phyloP scores from a whole-genome alignment of 2,797 vertebrate genomes.

The Leptatherina wallacei region DNA sequence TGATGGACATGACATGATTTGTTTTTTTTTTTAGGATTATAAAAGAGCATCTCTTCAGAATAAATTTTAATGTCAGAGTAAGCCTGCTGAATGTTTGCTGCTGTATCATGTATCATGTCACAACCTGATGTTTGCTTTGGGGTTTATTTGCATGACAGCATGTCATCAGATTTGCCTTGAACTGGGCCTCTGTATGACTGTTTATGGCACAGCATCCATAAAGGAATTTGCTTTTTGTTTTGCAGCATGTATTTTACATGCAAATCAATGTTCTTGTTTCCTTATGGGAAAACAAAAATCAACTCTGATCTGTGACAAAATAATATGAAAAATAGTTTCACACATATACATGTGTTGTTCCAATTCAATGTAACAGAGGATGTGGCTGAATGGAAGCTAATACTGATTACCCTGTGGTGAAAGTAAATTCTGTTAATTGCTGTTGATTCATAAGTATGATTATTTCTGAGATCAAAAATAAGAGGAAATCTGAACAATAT shows the following conservation, averaged over 20 bases:
- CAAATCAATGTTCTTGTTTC: slow-evolving; percentile 11
- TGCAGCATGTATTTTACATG: slow-evolving; percentile 5
- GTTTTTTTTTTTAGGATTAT: not conserved
- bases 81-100: slow-evolving; percentile 9
- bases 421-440: not conserved
- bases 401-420: not conserved
- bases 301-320: not conserved
- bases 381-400: not conserved
- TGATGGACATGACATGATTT: not conserved
- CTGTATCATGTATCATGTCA: slow-evolving; percentile 5
- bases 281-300: not conserved
- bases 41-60: not conserved
- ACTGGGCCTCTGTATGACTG: slow-evolving; percentile 11
- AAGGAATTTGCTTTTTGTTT: slow-evolving; percentile 18
- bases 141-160: slow-evolving; percentile 48
- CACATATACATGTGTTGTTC: too few species aligned
- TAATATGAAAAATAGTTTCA: not conserved
- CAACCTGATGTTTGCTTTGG: slow-evolving; percentile 40
- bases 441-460: not conserved
- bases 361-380: too few species aligned
- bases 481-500: too few species aligned
- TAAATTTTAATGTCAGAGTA: slow-evolving; percentile 8
- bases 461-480: too few species aligned
- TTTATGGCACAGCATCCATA: slow-evolving; percentile 12
- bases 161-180: slow-evolving; percentile 41